A percentile compares a stretch with the other conserved stretches of the same genome.
These are phyloP conservation scores for Bungarus multicinctus DNA, from an alignment of 2,113 vertebrate species.

Conservation along the genomic window DNA sequence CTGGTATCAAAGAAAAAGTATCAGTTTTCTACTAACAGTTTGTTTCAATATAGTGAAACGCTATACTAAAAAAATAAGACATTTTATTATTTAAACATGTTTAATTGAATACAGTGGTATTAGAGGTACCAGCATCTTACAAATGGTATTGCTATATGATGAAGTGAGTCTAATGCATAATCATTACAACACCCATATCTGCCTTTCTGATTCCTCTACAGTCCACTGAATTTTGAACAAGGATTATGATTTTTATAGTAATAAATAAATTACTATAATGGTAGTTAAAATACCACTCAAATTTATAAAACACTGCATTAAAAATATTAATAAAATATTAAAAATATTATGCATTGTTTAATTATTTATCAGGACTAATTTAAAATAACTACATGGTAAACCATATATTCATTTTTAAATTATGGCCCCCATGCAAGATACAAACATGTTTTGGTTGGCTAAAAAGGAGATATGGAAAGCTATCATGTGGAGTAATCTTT, in stretches of 20 bases:
- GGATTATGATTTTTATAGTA: constrained; percentile 78
- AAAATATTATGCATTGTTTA: constrained; percentile 81
- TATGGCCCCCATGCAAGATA: constrained; percentile 24
- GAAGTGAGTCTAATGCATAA: constrained; percentile 60
- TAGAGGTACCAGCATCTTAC: constrained; percentile 44
- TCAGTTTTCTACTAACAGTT: constrained; percentile 26
- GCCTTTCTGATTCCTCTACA: constrained; percentile 74
- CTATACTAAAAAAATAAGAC: constrained; percentile 32
- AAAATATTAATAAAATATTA: too few relatives aligned
- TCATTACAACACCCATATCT: constrained; percentile 67
- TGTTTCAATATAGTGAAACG: constrained; percentile 39
- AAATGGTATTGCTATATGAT: constrained; percentile 42
- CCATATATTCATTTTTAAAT: constrained; percentile 70
- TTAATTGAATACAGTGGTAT: constrained; percentile 48
- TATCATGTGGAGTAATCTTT: constrained; percentile 36
- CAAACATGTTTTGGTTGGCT: constrained; percentile 50
- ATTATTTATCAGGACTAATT: constrained; percentile 91
- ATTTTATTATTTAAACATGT: constrained; percentile 41
- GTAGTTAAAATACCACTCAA: constrained; percentile 82
- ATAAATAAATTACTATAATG: constrained; percentile 96
- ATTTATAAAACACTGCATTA: constrained; percentile 79
- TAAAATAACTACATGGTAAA: constrained; percentile 77
- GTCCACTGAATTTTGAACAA: constrained; percentile 77
- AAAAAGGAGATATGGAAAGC: constrained; percentile 27
- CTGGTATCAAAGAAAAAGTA: constrained; percentile 11